These are phyloP conservation scores for Ostrea edulis DNA, from an alignment of 1,140 invertebrate genomes.

Conservation along the genomic window DNA sequence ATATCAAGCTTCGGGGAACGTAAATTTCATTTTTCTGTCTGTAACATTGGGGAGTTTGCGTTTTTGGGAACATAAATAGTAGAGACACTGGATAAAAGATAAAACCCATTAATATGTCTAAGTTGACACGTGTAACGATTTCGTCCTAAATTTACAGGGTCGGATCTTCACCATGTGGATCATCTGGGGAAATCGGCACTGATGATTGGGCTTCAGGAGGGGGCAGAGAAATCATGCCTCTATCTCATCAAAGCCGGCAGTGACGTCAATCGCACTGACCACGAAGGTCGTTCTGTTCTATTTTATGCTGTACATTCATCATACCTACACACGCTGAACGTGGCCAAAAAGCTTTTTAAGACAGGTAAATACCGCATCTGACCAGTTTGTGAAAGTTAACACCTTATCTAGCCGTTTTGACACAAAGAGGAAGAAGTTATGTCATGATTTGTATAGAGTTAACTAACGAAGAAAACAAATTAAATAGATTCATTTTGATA, in stretches of 20 bases:
- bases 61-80: background rate
- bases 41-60: background rate
- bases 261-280: constrained; percentile 49
- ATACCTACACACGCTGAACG: constrained; percentile 27
- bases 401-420: no score
- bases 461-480: no score
- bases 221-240: constrained; percentile 49
- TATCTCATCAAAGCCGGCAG: constrained; percentile 49
- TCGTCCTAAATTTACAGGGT: constrained; percentile 47
- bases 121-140: background rate
- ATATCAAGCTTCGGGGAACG: background rate
- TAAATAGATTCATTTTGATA: background rate
- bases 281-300: constrained; percentile 53
- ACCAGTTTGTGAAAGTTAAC: background rate
- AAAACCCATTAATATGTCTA: constrained; percentile 10
- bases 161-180: constrained; percentile 38
- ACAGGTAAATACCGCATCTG: constrained; percentile 41
- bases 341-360: constrained; percentile 47
- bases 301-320: constrained; percentile 48
- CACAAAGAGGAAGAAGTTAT: no score
- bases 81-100: background rate
- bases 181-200: constrained; percentile 41
- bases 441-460: no score
- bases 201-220: constrained; percentile 50
- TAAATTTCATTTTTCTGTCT: background rate